Conservation (phyloP, 1,140 invertebrate genomes). For the Aphelinus atriplicis region DNA sequence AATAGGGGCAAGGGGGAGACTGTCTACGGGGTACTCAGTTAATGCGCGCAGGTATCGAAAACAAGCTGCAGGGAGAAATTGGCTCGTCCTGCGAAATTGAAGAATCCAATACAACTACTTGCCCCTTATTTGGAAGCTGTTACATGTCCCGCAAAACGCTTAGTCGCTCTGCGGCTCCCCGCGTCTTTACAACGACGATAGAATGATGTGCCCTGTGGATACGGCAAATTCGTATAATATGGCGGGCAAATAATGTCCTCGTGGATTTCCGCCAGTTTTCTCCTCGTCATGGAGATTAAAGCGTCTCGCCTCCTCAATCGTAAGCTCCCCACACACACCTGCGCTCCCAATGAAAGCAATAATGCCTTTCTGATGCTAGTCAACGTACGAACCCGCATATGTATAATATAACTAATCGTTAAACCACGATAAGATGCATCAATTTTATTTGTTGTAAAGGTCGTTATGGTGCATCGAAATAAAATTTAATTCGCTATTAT, state of each 20-base stretch:
- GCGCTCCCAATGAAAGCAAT: no score
- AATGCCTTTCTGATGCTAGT: no score
- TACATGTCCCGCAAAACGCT: background rate
- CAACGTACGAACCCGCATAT: no score
- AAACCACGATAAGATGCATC: no score
- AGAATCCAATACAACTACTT: background rate
- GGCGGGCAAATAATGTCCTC: background rate
- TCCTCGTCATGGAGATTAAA: no score
- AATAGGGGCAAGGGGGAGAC: background rate
- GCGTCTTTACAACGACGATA: constrained; percentile 14
- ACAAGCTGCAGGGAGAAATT: constrained; percentile 25
- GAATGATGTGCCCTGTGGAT: background rate
- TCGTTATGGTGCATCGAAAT: no score
- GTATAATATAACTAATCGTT: no score
- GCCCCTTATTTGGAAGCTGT: background rate
- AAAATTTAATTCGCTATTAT: no score
- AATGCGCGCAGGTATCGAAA: constrained; percentile 3
- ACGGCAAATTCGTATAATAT: constrained; percentile 17
- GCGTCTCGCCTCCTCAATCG: no score
- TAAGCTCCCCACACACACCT: no score
- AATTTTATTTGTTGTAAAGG: no score
- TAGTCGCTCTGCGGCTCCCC: background rate
- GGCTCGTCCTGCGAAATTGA: constrained; percentile 22
- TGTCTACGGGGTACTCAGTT: constrained; percentile 2
- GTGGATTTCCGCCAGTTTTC: no score